A percentile compares a stretch with the other conserved stretches of the same genome.
Evolutionary conservation across 53 echinoderm and acorn worm genomes (phyloP).

Genomic region (Patiria pectinifera): DNA sequence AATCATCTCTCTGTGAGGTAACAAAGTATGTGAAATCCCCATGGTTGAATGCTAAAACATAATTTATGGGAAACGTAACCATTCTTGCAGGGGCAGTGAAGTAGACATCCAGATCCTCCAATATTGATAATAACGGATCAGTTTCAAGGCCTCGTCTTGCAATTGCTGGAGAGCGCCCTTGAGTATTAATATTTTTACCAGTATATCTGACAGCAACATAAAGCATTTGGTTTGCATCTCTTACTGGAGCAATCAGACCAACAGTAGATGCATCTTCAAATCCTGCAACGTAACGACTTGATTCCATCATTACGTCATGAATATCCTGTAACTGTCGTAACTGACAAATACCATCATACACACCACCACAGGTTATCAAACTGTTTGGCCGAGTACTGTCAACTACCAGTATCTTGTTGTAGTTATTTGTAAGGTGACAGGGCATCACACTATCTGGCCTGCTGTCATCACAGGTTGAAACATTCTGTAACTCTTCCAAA

Average conservation of each 20-base stretch:
- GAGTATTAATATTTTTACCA: not conserved
- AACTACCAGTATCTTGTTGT: conserved; percentile 70
- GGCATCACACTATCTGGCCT: not conserved
- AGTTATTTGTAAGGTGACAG: conserved; percentile 26
- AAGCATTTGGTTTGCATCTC: not conserved
- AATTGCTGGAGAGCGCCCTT: too few relatives aligned
- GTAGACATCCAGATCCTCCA: not conserved
- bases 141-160: too few relatives aligned
- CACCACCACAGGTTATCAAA: conserved; percentile 66
- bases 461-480: not conserved
- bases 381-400: conserved; percentile 18
- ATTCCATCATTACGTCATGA: not conserved
- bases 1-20: not conserved
- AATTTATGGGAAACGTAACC: not conserved
- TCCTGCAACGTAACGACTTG: not conserved
- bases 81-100: not conserved
- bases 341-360: conserved; percentile 25
- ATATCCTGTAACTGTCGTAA: not conserved
- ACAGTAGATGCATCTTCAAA: not conserved
- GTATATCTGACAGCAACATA: not conserved
- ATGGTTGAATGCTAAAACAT: not conserved
- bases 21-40: not conserved
- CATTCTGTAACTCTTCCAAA: conserved; percentile 21
- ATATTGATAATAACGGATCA: not conserved
- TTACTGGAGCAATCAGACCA: conserved; percentile 9